Base-by-base conservation (phyloP, 64 coral and sea anemone genomes). In the Actinia tenebrosa region DNA sequence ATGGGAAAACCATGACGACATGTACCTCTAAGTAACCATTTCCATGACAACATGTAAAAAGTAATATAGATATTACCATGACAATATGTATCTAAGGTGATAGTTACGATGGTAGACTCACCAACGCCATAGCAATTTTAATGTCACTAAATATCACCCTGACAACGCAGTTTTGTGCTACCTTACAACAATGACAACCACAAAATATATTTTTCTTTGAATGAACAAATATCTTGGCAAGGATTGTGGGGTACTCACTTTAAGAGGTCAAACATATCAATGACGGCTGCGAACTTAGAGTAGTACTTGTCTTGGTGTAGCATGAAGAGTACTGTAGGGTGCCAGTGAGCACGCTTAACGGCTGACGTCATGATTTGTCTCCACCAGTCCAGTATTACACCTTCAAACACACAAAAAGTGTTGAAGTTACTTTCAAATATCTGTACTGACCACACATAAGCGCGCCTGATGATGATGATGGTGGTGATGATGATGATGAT, bases 341-440 rank as follows among this genome's bases (percentile, higher is more conserved):
- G 97, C 89, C 88, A 95, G 86, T 92, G 93, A 45, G 92, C 89
- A 7, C 90, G 88, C 42, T 99, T 92, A 11, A 95, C 61, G 52
- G 91, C 82, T 43, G 90, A 91, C 20, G 88, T 95, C 61, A 92
- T 80, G 77, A 99, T 95, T 83, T 99, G 97, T 16, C 91, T 85
- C 90, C 93, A 99, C 97, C 97, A 95, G 44, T 99, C 97, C 53
- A 99, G 86, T 81, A 99, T 90, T 10, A 99, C 92, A 83, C 93
- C 97, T 99, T 60, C 25, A 75, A 42, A 66, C 63, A 66, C 27
- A 50, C 47, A 50, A 50, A 50, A 4, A 8, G 3, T 50, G 47
- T 50, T 50, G 47, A 50, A 4, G 47, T 50, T 50, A 50, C 47
- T 50, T 8, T 50, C 4, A 50, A 8, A 50, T 50, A 50, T 50